Evolutionary conservation across 1,140 invertebrate species (phyloP).

Genomic region (Drosophila rhopaloa): DNA sequence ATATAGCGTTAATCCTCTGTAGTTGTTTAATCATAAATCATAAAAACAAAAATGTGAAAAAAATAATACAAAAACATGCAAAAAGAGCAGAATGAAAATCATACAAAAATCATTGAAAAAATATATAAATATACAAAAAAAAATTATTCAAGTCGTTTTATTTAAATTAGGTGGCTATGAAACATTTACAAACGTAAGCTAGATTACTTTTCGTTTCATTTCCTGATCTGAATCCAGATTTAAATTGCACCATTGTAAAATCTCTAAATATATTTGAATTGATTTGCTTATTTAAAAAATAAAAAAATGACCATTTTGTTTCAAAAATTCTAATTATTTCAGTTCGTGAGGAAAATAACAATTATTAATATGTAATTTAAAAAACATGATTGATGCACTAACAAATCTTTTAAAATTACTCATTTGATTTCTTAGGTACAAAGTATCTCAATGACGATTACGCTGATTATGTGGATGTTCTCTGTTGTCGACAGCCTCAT

Average conservation of each 20-base stretch:
- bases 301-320: too few species aligned
- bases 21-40: constrained; percentile 78
- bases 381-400: background rate
- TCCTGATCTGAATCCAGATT: too few species aligned
- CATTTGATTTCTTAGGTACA: background rate
- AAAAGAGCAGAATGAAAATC: constrained; percentile 38
- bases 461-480: constrained; percentile 5
- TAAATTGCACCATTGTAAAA: too few species aligned
- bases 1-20: constrained; percentile 81
- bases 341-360: too few species aligned
- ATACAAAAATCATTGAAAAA: constrained; percentile 64
- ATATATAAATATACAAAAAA: constrained; percentile 78
- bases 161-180: background rate
- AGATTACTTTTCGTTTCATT: too few species aligned
- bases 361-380: too few species aligned
- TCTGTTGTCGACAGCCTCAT: constrained; percentile 2
- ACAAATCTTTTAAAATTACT: background rate
- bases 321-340: too few species aligned
- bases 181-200: background rate
- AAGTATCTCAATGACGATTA: constrained; percentile 9
- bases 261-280: too few species aligned
- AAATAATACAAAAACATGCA: constrained; percentile 34
- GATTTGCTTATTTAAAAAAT: too few species aligned
- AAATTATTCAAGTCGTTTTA: constrained; percentile 36
- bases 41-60: constrained; percentile 53